Evolutionary conservation across 2,797 vertebrate genomes (phyloP).

Genomic region (Rhinatrema bivittatum): DNA sequence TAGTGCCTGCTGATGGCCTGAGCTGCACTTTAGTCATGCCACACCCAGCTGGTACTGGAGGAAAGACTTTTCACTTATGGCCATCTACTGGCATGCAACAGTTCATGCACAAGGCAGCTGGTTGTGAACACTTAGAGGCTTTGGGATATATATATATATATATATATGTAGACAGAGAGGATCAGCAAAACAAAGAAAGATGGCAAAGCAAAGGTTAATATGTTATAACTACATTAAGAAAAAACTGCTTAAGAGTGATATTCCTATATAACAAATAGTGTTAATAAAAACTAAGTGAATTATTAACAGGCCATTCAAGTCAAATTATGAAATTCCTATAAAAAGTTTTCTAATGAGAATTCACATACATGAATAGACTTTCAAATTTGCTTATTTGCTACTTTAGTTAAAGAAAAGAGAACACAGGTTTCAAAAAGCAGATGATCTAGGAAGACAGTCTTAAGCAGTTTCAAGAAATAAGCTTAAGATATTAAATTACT

Average conservation of each 20-base stretch:
- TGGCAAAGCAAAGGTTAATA: slow-evolving; percentile 18
- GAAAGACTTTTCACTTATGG: slow-evolving; percentile 69
- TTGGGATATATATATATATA: slow-evolving; percentile 33
- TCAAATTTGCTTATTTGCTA: not conserved
- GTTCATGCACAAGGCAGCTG: slow-evolving; percentile 87
- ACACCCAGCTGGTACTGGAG: slow-evolving; percentile 69
- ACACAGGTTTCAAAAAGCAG: no score
- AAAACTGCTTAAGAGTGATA: slow-evolving; percentile 51
- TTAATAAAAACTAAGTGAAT: no score
- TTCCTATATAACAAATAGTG: not conserved
- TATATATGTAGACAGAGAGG: no score
- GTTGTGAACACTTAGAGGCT: slow-evolving; percentile 67
- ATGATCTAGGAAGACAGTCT: slow-evolving; percentile 31
- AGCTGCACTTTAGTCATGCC: slow-evolving; percentile 68
- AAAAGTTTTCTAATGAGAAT: not conserved
- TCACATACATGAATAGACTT: not conserved
- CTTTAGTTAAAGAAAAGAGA: not conserved
- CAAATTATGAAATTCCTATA: slow-evolving; percentile 1
- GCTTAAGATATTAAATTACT: not conserved
- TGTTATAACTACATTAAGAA: slow-evolving; percentile 1
- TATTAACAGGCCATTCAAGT: slow-evolving; percentile 1
- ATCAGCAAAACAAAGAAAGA: slow-evolving; percentile 13
- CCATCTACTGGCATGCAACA: slow-evolving; percentile 92
- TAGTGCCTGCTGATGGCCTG: slow-evolving; percentile 57
- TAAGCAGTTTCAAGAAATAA: slow-evolving; percentile 53